Base-by-base conservation (phyloP, 2,888 invertebrate species). In the Sarcophaga rosellei region DNA sequence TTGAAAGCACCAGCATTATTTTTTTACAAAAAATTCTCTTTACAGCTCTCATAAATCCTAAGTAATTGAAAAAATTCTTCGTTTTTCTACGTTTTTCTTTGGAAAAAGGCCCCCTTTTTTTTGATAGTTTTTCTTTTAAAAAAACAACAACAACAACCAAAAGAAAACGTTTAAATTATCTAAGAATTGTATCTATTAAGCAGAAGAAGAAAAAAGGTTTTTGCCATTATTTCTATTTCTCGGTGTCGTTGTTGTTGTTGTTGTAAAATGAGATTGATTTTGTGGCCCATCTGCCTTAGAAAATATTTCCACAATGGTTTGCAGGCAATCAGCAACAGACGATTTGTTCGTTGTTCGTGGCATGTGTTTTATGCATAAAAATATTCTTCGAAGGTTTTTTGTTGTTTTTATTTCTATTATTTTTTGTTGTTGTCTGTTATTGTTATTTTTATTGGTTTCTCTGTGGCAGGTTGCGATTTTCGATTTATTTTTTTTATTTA, bases 101-200 rank as follows among this genome's bases (percentile, higher is more conserved):
- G 45, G 8, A 35, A 35, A 35, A 35, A 8, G 8, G 35, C 1
- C 35, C 35, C 35, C 35, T 3, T 35, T 35, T 35, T 23, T 78
- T 4, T 20, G 21, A 23, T 61, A 53, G 45, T 62, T 20, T 61
- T 21, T 20, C 62, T 47, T 70, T 17, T 25, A 70, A 1, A 61
- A 79, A 79, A 47, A n/a, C n/a, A 15, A 11, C 3, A 47, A 47
- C 5, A 61, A 79, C 70, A 12, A 17, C 0, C 15, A 53, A 53
- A 4, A 53, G 17, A 53, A 53, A 53, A 53, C 45, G 70, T 74
- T 69, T 65, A 72, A 80, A 70, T 84, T 84, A 86, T 86, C 86
- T 75, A 66, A 59, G 75, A 86, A 84, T 69, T 84, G 69, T 68
- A 86, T 86, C 86, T 84, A 84, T 84, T 86, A 65, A 59, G 35